A percentile compares a stretch with the other conserved stretches of the same genome.
Evolutionary conservation across 1,140 invertebrate genomes (phyloP).

Genomic region (Myzus persicae): DNA sequence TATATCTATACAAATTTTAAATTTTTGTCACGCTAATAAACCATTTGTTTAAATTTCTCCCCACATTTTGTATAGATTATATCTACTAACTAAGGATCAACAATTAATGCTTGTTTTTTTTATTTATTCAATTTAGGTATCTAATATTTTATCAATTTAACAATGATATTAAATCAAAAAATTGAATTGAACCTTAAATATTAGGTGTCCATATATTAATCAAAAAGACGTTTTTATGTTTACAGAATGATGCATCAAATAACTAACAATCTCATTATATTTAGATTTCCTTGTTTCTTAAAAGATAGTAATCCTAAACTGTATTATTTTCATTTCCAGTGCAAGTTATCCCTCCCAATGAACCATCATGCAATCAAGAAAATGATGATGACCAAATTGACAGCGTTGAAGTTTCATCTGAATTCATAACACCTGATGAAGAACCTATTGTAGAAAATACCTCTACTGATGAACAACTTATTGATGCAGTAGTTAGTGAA

Average conservation of each 20-base stretch:
- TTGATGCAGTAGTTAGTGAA: not conserved
- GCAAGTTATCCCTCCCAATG: conserved; percentile 5
- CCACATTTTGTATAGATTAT: not conserved
- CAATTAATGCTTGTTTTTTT: not conserved
- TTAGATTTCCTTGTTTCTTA: not conserved
- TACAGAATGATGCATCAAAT: not conserved
- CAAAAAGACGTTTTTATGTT: not conserved
- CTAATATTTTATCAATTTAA: not conserved
- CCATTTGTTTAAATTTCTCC: not conserved
- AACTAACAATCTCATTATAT: not conserved
- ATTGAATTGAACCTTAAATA: not conserved
- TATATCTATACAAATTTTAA: not conserved
- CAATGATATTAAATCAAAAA: not conserved
- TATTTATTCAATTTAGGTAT: not conserved
- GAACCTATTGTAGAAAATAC: conserved; percentile 34
- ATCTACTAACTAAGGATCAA: not conserved
- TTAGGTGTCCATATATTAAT: not conserved
- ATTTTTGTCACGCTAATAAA: not conserved
- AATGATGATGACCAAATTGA: conserved; percentile 12
- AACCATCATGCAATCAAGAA: not conserved
- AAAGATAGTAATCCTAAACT: not conserved
- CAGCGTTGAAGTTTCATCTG: conserved; percentile 20
- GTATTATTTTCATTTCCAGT: conserved; percentile 36
- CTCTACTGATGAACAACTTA: not conserved
- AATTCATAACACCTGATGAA: not conserved